A percentile compares a stretch with the other conserved stretches of the same genome.
phyloP scores from a whole-genome alignment of 2,797 vertebrate genomes.

The Poecilia gillii region DNA sequence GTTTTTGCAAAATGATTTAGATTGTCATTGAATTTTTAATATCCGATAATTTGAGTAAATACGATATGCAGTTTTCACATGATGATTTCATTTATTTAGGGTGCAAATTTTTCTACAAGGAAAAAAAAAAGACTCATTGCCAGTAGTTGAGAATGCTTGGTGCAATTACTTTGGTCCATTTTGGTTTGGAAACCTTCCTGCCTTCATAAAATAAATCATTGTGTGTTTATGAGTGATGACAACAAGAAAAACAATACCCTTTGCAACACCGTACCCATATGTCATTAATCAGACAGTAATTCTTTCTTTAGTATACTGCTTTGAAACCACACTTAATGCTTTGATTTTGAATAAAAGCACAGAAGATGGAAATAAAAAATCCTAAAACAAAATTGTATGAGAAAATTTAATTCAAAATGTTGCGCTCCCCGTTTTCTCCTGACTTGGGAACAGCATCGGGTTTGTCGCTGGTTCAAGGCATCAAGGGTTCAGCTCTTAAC shows the following conservation, averaged over 20 bases:
- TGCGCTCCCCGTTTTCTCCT: not conserved
- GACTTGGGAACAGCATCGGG: not conserved
- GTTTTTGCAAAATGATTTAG: not conserved
- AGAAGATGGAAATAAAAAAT: not conserved
- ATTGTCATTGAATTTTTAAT: not conserved
- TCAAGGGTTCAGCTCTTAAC: not conserved
- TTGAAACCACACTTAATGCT: not conserved
- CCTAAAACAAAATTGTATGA: not conserved
- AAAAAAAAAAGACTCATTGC: not conserved
- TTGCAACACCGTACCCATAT: not conserved
- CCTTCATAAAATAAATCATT: not conserved
- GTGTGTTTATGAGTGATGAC: not conserved
- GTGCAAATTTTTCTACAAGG: not conserved
- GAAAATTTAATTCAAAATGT: not conserved
- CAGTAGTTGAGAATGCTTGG: not conserved
- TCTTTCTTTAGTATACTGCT: not conserved
- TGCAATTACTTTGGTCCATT: not conserved
- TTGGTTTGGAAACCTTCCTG: not conserved
- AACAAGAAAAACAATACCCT: not conserved
- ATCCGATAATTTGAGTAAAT: not conserved
- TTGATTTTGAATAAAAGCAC: not conserved
- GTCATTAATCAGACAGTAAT: not conserved
- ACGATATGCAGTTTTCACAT: not conserved
- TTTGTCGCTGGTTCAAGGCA: not conserved
- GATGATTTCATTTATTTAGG: not conserved